Conservation (phyloP, 2,797 vertebrate species). For the Etheostoma nigrum region DNA sequence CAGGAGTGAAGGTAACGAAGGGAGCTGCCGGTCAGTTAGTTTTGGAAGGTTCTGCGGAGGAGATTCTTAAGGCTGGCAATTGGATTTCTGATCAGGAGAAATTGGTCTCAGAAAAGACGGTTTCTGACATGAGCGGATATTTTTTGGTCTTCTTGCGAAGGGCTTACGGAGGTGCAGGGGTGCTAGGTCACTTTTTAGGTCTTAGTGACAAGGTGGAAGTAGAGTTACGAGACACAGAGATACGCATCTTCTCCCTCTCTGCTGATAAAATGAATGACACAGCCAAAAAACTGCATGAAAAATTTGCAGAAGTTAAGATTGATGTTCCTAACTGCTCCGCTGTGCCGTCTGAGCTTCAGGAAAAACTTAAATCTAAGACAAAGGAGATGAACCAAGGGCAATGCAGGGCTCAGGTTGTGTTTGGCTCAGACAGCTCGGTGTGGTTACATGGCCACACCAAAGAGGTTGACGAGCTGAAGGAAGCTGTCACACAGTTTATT, state of each 20-base stretch:
- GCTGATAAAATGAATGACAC: conserved; percentile 31
- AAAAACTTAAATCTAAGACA: conserved; percentile 46
- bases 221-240: conserved; percentile 60
- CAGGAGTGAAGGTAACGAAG: conserved; percentile 14
- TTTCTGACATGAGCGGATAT: conserved; percentile 45
- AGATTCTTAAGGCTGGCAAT: conserved; percentile 40
- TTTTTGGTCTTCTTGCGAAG: conserved; percentile 61
- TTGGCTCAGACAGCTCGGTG: conserved; percentile 19
- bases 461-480: conserved; percentile 61
- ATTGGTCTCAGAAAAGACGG: conserved; percentile 42
- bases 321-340: conserved; percentile 36
- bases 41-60: conserved; percentile 45
- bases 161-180: conserved; percentile 26
- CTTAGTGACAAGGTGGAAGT: conserved; percentile 38
- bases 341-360: conserved; percentile 43
- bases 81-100: conserved; percentile 20
- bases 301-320: conserved; percentile 60
- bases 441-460: conserved; percentile 58
- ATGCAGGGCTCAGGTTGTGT: conserved; percentile 35
- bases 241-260: conserved; percentile 56
- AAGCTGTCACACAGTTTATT: conserved; percentile 49
- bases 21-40: conserved; percentile 28
- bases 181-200: conserved; percentile 52
- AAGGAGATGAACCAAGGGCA: conserved; percentile 49
- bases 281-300: conserved; percentile 25